These are phyloP conservation scores for Hydrozoanthus tunicans DNA, from an alignment of 64 coral and sea anemone genomes.

Conservation along the genomic window DNA sequence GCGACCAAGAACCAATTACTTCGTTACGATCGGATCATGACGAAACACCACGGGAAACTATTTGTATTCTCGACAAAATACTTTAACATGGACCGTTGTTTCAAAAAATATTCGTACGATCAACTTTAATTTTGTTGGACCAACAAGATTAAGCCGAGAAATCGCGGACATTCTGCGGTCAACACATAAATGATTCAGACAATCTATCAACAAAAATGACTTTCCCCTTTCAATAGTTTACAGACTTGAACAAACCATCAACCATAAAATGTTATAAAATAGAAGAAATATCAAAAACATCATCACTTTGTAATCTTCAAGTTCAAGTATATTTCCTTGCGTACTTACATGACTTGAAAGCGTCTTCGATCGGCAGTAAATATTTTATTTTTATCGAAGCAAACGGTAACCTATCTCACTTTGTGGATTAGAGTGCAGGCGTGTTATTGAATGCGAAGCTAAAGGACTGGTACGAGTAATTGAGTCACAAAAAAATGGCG, in stretches of 20 bases:
- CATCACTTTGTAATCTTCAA: too few relatives aligned
- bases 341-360: conserved; percentile 11
- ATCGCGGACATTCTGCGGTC: background rate
- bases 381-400: background rate
- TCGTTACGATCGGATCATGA: too few relatives aligned
- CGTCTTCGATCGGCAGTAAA: background rate
- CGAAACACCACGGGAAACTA: too few relatives aligned
- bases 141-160: background rate
- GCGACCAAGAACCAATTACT: background rate
- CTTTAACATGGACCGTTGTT: too few relatives aligned
- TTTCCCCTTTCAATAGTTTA: background rate
- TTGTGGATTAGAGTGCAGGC: background rate
- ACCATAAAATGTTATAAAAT: background rate
- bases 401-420: background rate
- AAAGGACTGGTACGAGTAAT: conserved; percentile 16
- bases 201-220: background rate
- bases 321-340: background rate
- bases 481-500: conserved; percentile 56
- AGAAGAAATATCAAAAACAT: too few relatives aligned
- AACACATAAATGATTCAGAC: conserved; percentile 47
- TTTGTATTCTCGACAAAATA: too few relatives aligned
- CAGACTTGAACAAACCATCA: background rate
- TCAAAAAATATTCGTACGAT: background rate
- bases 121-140: background rate
- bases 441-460: background rate